These are phyloP conservation scores for Palaemon carinicauda DNA, from an alignment of 1,140 invertebrate genomes.

Conservation along the genomic window DNA sequence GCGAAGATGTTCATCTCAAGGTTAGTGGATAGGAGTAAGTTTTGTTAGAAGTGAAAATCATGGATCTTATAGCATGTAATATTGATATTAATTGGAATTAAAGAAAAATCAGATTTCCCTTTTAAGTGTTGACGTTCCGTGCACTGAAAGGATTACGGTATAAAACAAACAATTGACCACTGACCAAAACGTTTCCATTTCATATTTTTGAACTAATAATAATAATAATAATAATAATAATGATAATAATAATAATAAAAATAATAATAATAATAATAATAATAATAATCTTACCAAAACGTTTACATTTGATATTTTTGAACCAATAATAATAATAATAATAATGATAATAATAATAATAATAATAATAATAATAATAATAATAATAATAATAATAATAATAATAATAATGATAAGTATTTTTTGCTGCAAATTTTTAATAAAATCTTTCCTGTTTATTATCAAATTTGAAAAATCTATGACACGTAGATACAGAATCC, in stretches of 20 bases:
- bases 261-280: not conserved
- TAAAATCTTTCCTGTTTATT: too few relatives aligned
- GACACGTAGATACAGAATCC: too few relatives aligned
- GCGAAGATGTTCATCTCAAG: slow-evolving; percentile 56
- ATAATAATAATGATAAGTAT: not conserved
- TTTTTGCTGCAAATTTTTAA: too few relatives aligned
- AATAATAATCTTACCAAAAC: not conserved
- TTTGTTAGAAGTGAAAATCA: not conserved
- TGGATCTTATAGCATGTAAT: not conserved
- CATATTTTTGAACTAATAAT: not conserved
- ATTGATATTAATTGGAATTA: not conserved
- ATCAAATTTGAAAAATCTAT: too few relatives aligned
- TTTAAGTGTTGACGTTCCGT: too few relatives aligned
- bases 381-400: not conserved
- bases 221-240: not conserved
- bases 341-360: not conserved
- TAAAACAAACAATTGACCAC: too few relatives aligned
- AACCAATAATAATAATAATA: not conserved
- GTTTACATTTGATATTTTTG: too few relatives aligned
- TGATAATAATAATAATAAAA: not conserved
- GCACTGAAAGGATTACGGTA: too few relatives aligned
- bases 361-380: not conserved
- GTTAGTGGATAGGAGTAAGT: not conserved
- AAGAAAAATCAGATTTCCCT: too few relatives aligned
- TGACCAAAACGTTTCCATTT: not conserved